Base-by-base conservation (phyloP, 1,140 invertebrate genomes). In the Zelostemma sp. region DNA sequence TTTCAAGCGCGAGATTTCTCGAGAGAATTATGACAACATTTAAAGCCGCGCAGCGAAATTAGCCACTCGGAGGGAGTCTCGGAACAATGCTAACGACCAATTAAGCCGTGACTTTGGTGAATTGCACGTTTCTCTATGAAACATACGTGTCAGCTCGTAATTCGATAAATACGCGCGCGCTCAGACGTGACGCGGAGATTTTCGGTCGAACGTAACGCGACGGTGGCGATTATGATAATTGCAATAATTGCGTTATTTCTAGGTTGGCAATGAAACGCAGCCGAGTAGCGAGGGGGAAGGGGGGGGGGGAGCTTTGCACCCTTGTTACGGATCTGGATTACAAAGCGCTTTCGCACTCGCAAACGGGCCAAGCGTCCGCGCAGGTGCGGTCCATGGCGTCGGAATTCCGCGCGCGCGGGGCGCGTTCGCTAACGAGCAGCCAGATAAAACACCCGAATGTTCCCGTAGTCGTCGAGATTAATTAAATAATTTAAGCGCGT, bases 401-500 rank as follows among this genome's bases (percentile, higher is more conserved):
- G 59, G 57, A 56, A 66, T 66, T 62, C 58, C 60, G 51, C 55
- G 51, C 46, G n/a, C n/a, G n/a, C n/a, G n/a, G n/a, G 33, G 61
- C 57, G 65, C 62, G 56, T 61, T 65, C 49, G 69, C 74, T 83
- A 84, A 84, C 79, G 82, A 84, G 81, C 77, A 75, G 74, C 75
- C 68, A 75, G 77, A 84, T 84, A 82, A 84, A 78, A 82, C 76
- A 68, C 64, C 74, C 60, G 76, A 81, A 80, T 72, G 72, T 73
- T 68, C 62, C 43, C 62, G 53, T 68, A 73, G 72, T 80, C 75
- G 70, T 67, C 58, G 62, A 74, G 78, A 83, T 80, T 83, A 83
- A 82, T 83, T 82, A 78, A 80, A 82, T 82, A 82, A 83, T 83
- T 82, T 78, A 80, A 79, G 64, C 74, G 64, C 59, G 73, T 76